These are phyloP conservation scores for Oryzias dopingdopingensis DNA, from an alignment of 2,797 vertebrate species.

Conservation along the genomic window DNA sequence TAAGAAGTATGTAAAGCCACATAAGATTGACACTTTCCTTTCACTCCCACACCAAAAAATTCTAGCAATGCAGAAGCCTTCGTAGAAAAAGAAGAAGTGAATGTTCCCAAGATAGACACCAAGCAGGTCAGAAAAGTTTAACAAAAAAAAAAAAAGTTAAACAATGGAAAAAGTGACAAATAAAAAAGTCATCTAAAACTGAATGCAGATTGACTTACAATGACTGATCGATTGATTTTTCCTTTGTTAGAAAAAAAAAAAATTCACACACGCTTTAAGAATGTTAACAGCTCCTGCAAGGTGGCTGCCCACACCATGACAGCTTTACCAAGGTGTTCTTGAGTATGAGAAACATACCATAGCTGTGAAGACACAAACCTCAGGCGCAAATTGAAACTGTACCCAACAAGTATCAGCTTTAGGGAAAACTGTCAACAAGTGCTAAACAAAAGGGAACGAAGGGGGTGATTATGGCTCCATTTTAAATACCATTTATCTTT, in stretches of 20 bases:
- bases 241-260: no score
- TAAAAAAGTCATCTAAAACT: no score
- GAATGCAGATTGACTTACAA: no score
- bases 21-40: slow-evolving; percentile 1
- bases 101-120: slow-evolving; percentile 2
- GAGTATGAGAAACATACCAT: background rate
- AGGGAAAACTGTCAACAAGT: slow-evolving; percentile 8
- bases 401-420: slow-evolving; percentile 16
- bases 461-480: no score
- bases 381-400: slow-evolving; percentile 22
- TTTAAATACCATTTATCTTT: no score
- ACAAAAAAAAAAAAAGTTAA: background rate
- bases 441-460: background rate
- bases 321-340: slow-evolving; percentile 9
- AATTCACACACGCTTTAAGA: no score
- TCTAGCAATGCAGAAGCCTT: background rate
- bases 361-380: slow-evolving; percentile 19
- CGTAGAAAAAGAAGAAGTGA: slow-evolving; percentile 4
- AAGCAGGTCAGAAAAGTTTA: background rate
- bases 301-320: slow-evolving; percentile 1
- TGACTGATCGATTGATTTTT: no score
- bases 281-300: background rate
- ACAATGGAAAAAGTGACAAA: background rate
- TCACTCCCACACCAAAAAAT: background rate
- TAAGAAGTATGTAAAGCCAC: slow-evolving; percentile 23